A percentile compares a stretch with the other conserved stretches of the same genome.
Conservation (phyloP, 2,113 vertebrate species). For the Haemorhous mexicanus region DNA sequence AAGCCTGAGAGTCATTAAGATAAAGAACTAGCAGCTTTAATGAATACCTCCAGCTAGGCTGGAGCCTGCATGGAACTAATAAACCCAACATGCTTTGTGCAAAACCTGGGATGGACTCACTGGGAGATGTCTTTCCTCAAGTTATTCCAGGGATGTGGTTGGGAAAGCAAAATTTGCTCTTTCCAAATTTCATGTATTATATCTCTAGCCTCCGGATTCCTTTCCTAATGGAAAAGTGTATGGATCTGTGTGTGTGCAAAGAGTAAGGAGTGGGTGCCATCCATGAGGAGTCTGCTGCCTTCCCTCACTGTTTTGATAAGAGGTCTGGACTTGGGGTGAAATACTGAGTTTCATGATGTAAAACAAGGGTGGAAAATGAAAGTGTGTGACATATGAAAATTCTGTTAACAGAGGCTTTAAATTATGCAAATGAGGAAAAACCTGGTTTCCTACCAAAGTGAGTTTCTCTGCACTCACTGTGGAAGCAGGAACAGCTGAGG, state of each 20-base stretch:
- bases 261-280: neutral
- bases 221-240: neutral
- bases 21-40: constrained; percentile 67
- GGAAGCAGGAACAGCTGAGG: neutral
- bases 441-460: neutral
- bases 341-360: neutral
- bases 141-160: neutral
- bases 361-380: neutral
- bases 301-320: neutral
- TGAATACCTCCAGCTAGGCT: constrained; percentile 66
- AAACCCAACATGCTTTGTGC: constrained; percentile 44
- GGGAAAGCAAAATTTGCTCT: neutral
- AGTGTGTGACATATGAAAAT: neutral
- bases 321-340: neutral
- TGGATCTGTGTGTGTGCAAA: neutral
- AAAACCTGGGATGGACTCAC: constrained; percentile 56
- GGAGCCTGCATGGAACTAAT: constrained; percentile 59
- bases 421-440: neutral
- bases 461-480: neutral
- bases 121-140: neutral
- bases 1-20: constrained; percentile 66
- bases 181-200: neutral
- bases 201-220: neutral
- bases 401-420: neutral
- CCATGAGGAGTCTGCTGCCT: neutral